These are phyloP conservation scores for Neodiprion lecontei DNA, from an alignment of 1,140 invertebrate genomes.

Conservation along the genomic window DNA sequence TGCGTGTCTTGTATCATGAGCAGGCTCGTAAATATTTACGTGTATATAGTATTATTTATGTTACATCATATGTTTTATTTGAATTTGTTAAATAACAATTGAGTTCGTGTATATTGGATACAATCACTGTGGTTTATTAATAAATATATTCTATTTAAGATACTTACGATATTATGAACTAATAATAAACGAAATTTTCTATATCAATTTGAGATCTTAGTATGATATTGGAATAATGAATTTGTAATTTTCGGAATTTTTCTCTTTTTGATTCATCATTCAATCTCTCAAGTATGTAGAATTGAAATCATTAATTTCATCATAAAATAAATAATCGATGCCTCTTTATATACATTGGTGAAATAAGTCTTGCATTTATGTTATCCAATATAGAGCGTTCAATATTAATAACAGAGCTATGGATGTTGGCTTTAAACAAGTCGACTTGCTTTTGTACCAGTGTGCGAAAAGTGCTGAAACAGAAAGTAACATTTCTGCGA, in stretches of 20 bases:
- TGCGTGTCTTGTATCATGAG: constrained; percentile 21
- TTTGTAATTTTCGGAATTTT: background rate
- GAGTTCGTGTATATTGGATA: too few relatives aligned
- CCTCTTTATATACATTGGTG: background rate
- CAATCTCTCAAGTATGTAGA: background rate
- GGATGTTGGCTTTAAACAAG: background rate
- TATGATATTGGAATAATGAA: too few relatives aligned
- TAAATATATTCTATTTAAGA: background rate
- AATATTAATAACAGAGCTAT: background rate
- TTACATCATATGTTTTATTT: too few relatives aligned
- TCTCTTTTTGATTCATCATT: background rate
- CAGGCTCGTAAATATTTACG: too few relatives aligned
- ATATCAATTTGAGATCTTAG: too few relatives aligned
- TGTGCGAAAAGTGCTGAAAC: constrained; percentile 59
- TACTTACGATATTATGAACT: background rate
- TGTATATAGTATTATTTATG: too few relatives aligned
- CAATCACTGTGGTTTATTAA: background rate
- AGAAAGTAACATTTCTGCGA: constrained; percentile 45
- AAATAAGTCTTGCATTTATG: background rate
- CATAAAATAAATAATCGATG: background rate
- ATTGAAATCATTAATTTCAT: background rate
- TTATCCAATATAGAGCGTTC: background rate
- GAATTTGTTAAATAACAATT: too few relatives aligned
- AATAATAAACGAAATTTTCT: constrained; percentile 12
- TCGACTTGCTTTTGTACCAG: constrained; percentile 45